These are phyloP conservation scores for Drosophila aff. DNA, from an alignment of 1,140 invertebrate species.

Conservation along the genomic window DNA sequence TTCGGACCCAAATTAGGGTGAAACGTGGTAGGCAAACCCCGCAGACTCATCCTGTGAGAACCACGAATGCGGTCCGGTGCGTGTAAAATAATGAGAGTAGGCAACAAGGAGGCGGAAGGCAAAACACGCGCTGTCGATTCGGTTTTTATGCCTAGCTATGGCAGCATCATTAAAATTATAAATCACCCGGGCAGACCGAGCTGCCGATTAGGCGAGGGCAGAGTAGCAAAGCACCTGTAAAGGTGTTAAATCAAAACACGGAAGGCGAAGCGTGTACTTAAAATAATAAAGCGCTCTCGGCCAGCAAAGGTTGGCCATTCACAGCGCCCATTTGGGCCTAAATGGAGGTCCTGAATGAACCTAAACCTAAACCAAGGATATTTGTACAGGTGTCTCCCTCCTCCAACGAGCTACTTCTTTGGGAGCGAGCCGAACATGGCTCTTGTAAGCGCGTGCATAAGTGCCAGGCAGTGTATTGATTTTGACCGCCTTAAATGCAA, in stretches of 20 bases:
- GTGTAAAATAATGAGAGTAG: slow-evolving; percentile 13
- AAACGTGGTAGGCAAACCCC: slow-evolving; percentile 15
- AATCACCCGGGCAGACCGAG: slow-evolving; percentile 56
- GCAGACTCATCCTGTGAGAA: slow-evolving; percentile 9
- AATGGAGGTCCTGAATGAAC: slow-evolving; percentile 10
- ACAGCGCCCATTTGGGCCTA: slow-evolving; percentile 4
- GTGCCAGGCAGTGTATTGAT: slow-evolving; percentile 41
- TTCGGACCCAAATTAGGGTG: slow-evolving; percentile 26
- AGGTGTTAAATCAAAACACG: slow-evolving; percentile 75
- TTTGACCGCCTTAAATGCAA: slow-evolving; percentile 27
- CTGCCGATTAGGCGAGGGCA: slow-evolving; percentile 12
- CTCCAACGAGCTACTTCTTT: not conserved
- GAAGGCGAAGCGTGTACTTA: slow-evolving; percentile 56
- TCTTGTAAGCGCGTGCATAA: slow-evolving; percentile 24
- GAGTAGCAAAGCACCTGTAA: slow-evolving; percentile 42
- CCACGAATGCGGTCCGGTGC: not conserved
- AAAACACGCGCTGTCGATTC: slow-evolving; percentile 47
- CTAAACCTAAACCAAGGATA: not conserved
- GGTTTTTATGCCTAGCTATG: slow-evolving; percentile 34
- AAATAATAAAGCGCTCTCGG: slow-evolving; percentile 67
- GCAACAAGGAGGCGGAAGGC: not conserved
- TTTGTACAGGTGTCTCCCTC: slow-evolving; percentile 17
- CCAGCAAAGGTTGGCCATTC: slow-evolving; percentile 22
- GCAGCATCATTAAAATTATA: slow-evolving; percentile 66
- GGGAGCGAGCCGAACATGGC: not conserved